A percentile compares a stretch with the other conserved stretches of the same genome.
Conservation (phyloP, 2,888 invertebrate genomes). For the Eremobia ochroleuca region DNA sequence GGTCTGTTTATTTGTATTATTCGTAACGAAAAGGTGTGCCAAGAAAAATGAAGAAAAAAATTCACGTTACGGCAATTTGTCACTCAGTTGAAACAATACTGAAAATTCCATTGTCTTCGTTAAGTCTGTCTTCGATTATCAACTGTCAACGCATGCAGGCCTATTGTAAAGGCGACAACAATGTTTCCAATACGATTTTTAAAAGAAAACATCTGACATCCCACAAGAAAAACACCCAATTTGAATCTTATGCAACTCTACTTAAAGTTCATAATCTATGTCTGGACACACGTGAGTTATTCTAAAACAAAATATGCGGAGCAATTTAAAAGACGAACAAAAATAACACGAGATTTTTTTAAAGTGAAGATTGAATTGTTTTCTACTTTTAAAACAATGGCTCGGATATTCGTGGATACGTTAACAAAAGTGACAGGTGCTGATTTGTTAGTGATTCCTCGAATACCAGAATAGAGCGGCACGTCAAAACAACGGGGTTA, state of each 20-base stretch:
- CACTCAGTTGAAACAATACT: conserved; percentile 81
- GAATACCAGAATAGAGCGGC: conserved; percentile 82
- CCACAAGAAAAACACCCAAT: conserved; percentile 50
- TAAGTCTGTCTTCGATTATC: conserved; percentile 80
- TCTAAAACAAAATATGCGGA: conserved; percentile 66
- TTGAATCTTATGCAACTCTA: conserved; percentile 61
- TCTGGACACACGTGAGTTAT: conserved; percentile 67
- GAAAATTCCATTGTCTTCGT: conserved; percentile 81
- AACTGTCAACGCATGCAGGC: conserved; percentile 83
- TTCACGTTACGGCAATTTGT: conserved; percentile 81
- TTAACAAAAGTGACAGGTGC: conserved; percentile 86
- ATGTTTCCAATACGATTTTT: conserved; percentile 71
- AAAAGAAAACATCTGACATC: conserved; percentile 60
- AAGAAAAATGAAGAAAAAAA: conserved; percentile 74
- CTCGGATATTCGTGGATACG: conserved; percentile 80
- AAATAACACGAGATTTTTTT: conserved; percentile 80
- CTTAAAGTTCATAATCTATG: conserved; percentile 58
- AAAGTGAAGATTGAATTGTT: conserved; percentile 85
- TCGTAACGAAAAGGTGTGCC: conserved; percentile 71
- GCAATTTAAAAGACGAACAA: conserved; percentile 78
- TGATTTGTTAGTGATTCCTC: conserved; percentile 85
- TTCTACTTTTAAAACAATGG: conserved; percentile 85
- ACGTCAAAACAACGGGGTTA: conserved; percentile 85
- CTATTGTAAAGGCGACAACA: conserved; percentile 85
- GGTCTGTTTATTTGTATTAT: conserved; percentile 71